Percentiles rank a stretch among this genome's conserved stretches.
phyloP scores from a whole-genome alignment of 2,113 vertebrate genomes.

The Phodopus roborovskii region DNA sequence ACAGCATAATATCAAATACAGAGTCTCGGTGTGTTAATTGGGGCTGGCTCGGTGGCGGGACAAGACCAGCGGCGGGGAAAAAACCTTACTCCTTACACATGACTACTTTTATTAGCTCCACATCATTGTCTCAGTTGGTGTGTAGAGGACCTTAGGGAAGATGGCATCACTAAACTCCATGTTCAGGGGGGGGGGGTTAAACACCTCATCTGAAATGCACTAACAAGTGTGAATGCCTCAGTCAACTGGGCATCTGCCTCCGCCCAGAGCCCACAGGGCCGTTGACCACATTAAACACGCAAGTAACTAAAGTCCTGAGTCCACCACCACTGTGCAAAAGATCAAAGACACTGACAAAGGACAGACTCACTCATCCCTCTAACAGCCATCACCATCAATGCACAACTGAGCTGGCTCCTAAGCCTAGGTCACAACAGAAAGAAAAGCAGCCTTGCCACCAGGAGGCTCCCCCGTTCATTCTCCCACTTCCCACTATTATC shows the following conservation, averaged over 20 bases:
- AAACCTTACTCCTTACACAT: no score
- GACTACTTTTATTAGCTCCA: background rate
- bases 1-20: no score
- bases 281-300: background rate
- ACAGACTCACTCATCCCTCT: background rate
- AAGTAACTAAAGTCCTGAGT: background rate
- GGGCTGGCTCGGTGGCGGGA: no score
- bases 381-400: no score
- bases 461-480: background rate
- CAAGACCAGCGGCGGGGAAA: no score
- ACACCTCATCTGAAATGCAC: background rate
- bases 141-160: background rate
- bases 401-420: background rate
- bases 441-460: background rate
- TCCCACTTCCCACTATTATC: fast-evolving
- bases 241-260: fast-evolving
- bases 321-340: fast-evolving
- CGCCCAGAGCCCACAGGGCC: background rate
- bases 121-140: background rate
- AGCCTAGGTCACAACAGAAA: background rate
- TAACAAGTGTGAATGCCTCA: background rate
- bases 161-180: background rate
- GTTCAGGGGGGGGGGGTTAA: background rate
- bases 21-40: no score
- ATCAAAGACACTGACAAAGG: background rate